Percentiles rank a stretch among this genome's conserved stretches.
Conservation (phyloP, 2,888 invertebrate genomes). For the Aspidapion aeneum region DNA sequence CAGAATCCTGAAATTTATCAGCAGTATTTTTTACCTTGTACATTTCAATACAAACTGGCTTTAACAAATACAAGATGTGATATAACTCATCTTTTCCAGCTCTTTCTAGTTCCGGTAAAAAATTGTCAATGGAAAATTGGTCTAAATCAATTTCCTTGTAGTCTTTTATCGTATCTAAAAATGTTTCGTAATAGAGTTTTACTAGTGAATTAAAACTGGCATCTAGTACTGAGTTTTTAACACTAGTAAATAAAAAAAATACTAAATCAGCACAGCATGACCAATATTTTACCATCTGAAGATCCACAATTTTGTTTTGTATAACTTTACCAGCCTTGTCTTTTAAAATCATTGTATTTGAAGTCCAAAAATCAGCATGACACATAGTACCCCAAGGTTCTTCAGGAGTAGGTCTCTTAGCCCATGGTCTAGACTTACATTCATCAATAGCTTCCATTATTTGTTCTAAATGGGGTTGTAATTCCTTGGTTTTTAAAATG, state of each 20-base stretch:
- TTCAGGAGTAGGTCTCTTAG: conserved; percentile 36
- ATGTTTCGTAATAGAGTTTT: conserved; percentile 51
- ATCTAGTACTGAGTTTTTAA: conserved; percentile 46
- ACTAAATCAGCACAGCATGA: conserved; percentile 54
- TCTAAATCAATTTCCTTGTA: conserved; percentile 33
- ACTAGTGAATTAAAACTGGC: conserved; percentile 51
- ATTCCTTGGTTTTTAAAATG: conserved; percentile 31
- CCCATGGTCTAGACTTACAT: conserved; percentile 28
- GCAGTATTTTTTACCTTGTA: not conserved
- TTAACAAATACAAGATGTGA: not conserved
- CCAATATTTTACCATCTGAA: conserved; percentile 54
- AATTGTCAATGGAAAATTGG: not conserved
- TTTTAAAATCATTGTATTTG: conserved; percentile 56
- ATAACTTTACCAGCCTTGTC: conserved; percentile 48
- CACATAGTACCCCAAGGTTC: conserved; percentile 53
- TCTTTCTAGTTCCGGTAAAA: not conserved
- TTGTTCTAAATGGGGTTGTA: conserved; percentile 34
- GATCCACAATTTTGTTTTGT: conserved; percentile 57
- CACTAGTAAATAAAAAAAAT: conserved; percentile 56
- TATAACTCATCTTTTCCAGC: conserved; percentile 1
- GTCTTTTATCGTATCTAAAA: conserved; percentile 46
- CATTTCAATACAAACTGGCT: not conserved
- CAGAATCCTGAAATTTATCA: conserved; percentile 1
- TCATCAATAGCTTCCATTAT: conserved; percentile 35
- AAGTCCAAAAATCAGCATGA: conserved; percentile 60